Evolutionary conservation across 2,797 vertebrate species (phyloP).

Genomic region (Ceryle rudis): DNA sequence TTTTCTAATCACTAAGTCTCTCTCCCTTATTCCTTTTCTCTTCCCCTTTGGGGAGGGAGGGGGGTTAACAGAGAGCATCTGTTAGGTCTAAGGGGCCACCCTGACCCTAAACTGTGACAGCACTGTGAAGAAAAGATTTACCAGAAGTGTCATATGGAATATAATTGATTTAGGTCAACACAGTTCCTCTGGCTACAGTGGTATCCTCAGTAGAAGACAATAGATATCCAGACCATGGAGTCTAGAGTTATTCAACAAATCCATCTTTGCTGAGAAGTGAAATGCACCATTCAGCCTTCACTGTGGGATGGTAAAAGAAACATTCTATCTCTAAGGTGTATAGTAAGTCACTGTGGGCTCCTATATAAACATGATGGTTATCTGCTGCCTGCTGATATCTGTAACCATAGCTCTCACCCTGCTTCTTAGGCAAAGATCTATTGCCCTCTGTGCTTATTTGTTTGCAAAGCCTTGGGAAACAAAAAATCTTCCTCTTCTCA

Average conservation of each 20-base stretch:
- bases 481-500: background rate
- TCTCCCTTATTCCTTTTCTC: too few species aligned
- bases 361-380: background rate
- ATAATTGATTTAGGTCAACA: background rate
- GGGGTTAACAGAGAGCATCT: too few species aligned
- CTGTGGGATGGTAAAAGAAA: background rate
- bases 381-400: background rate
- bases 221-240: background rate
- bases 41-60: too few species aligned
- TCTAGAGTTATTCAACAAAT: background rate
- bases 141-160: background rate
- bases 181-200: fast-evolving
- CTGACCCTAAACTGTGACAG: too few species aligned
- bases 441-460: background rate
- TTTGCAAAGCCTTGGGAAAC: background rate
- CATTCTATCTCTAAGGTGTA: background rate
- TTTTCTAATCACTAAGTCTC: too few species aligned
- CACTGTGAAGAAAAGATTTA: background rate
- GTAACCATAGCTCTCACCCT: background rate
- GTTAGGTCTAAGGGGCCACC: too few species aligned
- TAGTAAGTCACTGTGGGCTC: background rate
- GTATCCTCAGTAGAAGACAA: background rate
- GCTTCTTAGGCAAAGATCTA: background rate
- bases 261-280: background rate
- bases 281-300: background rate